Evolutionary conservation across 1,140 invertebrate species (phyloP), one percentile per base, ranked within the genome.

Genomic region (Himalopsyche phryganea): DNA sequence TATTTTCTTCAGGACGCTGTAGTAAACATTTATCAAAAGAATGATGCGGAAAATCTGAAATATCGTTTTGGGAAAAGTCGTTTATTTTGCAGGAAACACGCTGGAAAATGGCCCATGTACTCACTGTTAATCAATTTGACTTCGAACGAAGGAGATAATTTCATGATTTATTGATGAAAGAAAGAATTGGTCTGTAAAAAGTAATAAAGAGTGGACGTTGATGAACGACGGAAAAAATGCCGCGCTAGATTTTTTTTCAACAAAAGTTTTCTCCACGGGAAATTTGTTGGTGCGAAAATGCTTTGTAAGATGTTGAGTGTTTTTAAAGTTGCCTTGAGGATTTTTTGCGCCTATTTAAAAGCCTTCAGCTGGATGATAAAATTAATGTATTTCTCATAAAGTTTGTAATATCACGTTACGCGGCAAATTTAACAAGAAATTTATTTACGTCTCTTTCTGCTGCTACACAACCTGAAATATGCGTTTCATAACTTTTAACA

Each of bases 31-130:
- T 63, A 63, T 63, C 61, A 63, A 63, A 35, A 53, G 61, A 63
- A 63, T 54, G 61, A 63, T 54, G 61, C 56, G 61, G 55, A 63
- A 63, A 63, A 63, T 63, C 61, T 63, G 61, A 63, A 63, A 63
- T 63, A 63, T 63, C 45, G 51, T 36, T 44, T 50, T n/a, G 38
- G 46, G 44, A 44, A 50, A 58, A 58, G 48, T 55, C 61, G 41
- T 62, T 62, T 62, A 55, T 62, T 58, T 58, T 54, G 50, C 41
- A 50, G 18, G 61, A 63, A 63, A 58, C 50, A 45, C 51, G 44
- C 50, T 55, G 56, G 61, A 63, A 63, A 63, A 63, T 58, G 47
- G 56, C 48, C 40, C 41, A 23, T 58, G 60, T 54, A 62, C 54
- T 62, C 61, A 50, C 60, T 58, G 61, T 63, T 63, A 63, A 63